Percentiles rank a stretch among this genome's conserved stretches.
Evolutionary conservation across 2,113 vertebrate species (phyloP).

Genomic region (Gambusia holbrooki): DNA sequence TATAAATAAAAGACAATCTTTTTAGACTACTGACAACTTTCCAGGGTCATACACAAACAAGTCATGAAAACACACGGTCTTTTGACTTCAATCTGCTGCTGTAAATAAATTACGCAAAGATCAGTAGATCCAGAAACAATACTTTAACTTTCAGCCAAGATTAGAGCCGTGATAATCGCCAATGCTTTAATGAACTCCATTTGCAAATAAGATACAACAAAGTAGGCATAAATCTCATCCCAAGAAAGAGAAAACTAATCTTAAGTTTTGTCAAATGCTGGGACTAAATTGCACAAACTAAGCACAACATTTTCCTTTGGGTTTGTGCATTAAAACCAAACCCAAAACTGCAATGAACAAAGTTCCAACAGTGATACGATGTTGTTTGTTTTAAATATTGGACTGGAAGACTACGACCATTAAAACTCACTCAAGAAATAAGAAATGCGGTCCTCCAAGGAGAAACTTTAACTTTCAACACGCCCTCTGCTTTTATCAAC

Average conservation of each 20-base stretch:
- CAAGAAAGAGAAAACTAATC: not conserved
- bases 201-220: not conserved
- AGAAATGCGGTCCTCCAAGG: not conserved
- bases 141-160: not conserved
- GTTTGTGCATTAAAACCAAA: not conserved
- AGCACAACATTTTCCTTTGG: not conserved
- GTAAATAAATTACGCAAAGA: constrained; percentile 4
- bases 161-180: not conserved
- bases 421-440: constrained; percentile 2
- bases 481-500: constrained; percentile 25
- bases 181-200: not conserved
- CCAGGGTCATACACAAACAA: not conserved
- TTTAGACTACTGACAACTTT: not conserved
- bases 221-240: not conserved
- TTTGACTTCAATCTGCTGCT: not conserved
- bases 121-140: constrained; percentile 1
- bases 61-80: not conserved
- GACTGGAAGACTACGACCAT: not conserved
- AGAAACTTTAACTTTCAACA: constrained; percentile 30
- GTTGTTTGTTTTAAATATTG: constrained; percentile 8
- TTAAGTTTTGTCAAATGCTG: not conserved
- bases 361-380: not conserved
- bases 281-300: not conserved
- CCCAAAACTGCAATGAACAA: not conserved
- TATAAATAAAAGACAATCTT: not conserved